A percentile compares a stretch with the other conserved stretches of the same genome.
These are phyloP conservation scores for Eulithis testata DNA, from an alignment of 2,888 invertebrate genomes.

Conservation along the genomic window DNA sequence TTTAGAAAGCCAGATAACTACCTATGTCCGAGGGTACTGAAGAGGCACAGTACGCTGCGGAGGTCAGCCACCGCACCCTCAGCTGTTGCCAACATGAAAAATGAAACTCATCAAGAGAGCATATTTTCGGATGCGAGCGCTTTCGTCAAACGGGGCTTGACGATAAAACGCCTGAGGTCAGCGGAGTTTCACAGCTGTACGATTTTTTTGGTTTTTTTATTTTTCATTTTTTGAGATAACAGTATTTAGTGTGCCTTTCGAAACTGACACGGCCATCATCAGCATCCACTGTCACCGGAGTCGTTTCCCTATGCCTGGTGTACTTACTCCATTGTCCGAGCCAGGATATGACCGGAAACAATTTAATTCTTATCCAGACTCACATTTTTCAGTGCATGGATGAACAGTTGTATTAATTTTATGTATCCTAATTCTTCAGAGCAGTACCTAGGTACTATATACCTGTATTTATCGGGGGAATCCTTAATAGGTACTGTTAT, in stretches of 20 bases:
- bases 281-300: conserved; percentile 45
- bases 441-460: too few species aligned
- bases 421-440: too few species aligned
- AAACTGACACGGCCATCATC: conserved; percentile 76
- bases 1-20: conserved; percentile 83
- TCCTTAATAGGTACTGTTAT: too few species aligned
- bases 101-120: conserved; percentile 69
- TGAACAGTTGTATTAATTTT: too few species aligned
- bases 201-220: conserved; percentile 66
- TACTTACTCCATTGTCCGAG: background rate
- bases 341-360: background rate
- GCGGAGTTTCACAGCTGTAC: conserved; percentile 77
- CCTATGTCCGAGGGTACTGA: conserved; percentile 70
- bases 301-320: conserved; percentile 28
- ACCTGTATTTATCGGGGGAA: too few species aligned
- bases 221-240: conserved; percentile 45
- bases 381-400: background rate
- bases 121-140: conserved; percentile 80
- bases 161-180: conserved; percentile 84
- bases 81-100: conserved; percentile 69
- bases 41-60: conserved; percentile 66
- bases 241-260: conserved; percentile 78
- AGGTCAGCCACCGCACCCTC: conserved; percentile 77
- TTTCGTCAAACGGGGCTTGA: conserved; percentile 80
- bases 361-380: background rate